These are phyloP conservation scores for Sphaerodactylus townsendi DNA, from an alignment of 2,113 vertebrate genomes.

Conservation along the genomic window DNA sequence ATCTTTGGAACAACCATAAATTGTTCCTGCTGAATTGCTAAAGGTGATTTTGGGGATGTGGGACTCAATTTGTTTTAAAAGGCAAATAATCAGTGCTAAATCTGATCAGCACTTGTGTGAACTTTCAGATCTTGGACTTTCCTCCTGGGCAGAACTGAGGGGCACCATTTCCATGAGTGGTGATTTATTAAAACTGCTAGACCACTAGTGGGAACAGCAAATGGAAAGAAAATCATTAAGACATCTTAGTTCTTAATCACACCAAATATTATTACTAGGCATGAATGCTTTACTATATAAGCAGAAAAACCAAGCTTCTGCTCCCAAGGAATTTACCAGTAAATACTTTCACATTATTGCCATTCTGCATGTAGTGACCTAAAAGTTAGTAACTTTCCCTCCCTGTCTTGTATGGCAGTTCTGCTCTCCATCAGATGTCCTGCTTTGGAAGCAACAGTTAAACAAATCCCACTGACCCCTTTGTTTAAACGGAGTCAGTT, in stretches of 20 bases:
- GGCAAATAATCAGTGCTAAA: not conserved
- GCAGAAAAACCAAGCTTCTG: not conserved
- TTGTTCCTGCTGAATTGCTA: not conserved
- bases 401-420: not conserved
- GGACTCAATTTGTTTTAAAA: too few relatives aligned
- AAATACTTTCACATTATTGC: not conserved
- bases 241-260: not conserved
- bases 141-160: not conserved
- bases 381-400: not conserved
- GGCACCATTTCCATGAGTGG: too few relatives aligned
- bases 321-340: not conserved
- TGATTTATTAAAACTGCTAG: not conserved
- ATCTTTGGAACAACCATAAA: not conserved
- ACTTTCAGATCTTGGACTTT: not conserved
- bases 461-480: not conserved
- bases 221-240: not conserved
- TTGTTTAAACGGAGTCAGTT: not conserved
- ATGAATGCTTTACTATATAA: not conserved
- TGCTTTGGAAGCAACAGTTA: slow-evolving; percentile 12
- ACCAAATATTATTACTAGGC: not conserved
- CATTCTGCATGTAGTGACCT: not conserved
- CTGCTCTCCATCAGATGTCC: slow-evolving; percentile 7
- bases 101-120: not conserved
- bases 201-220: not conserved
- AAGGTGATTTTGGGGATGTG: too few relatives aligned